These are phyloP conservation scores for Tyto alba DNA, from an alignment of 2,113 vertebrate species.

Conservation along the genomic window DNA sequence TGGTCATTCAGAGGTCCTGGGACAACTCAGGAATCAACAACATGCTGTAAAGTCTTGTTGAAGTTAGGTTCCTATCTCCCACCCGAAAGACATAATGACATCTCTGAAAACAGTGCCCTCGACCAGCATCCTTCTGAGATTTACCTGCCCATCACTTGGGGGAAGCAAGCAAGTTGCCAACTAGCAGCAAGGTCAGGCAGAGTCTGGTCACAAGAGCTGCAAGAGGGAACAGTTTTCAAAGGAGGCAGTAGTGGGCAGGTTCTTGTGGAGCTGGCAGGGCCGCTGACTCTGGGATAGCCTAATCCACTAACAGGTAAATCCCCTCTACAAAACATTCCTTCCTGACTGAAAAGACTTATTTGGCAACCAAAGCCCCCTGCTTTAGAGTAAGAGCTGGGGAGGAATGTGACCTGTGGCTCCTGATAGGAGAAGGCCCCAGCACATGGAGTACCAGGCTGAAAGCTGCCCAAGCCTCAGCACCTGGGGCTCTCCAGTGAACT, in stretches of 20 bases:
- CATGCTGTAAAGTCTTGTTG: background rate
- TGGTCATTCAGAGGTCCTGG: slow-evolving; percentile 49
- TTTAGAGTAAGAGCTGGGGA: slow-evolving; percentile 21
- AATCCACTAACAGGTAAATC: slow-evolving; percentile 52
- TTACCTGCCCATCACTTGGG: background rate
- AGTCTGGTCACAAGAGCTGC: background rate
- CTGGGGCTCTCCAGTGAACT: background rate
- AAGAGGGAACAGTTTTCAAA: background rate
- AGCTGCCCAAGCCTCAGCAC: background rate
- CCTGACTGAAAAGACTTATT: slow-evolving; percentile 30
- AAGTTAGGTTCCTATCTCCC: background rate
- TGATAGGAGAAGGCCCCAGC: background rate
- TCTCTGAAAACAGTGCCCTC: background rate
- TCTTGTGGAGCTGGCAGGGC: background rate
- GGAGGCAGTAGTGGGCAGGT: background rate
- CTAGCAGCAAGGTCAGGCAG: background rate
- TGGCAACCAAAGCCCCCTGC: slow-evolving; percentile 7
- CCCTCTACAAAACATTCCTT: slow-evolving; percentile 49
- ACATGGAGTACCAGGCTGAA: background rate
- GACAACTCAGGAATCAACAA: background rate
- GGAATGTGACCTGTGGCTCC: slow-evolving; percentile 30
- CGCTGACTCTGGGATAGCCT: background rate
- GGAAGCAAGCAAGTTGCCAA: background rate
- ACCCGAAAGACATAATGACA: rapidly evolving
- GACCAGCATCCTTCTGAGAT: background rate